phyloP scores from a whole-genome alignment of 1,140 invertebrate species.

The Sinella curviseta region DNA sequence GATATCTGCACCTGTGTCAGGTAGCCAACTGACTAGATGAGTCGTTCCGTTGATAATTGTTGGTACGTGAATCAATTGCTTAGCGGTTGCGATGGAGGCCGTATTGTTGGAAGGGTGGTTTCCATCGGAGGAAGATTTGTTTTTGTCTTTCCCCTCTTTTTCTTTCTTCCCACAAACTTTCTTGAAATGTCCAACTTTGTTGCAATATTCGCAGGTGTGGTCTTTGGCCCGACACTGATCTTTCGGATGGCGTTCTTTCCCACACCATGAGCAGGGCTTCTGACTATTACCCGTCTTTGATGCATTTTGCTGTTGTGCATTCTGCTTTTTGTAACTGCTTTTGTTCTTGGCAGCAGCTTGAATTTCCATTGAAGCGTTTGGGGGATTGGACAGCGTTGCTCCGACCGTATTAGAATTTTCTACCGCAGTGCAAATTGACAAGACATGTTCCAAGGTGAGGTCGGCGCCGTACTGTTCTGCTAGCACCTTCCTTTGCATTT shows the following conservation, averaged over 20 bases:
- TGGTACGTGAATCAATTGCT: neutral
- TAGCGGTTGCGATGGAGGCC: neutral
- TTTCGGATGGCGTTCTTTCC: neutral
- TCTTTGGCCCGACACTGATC: neutral
- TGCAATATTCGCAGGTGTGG: neutral
- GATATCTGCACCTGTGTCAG: neutral
- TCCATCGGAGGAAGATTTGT: neutral
- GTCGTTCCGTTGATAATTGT: neutral
- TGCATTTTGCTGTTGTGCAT: neutral
- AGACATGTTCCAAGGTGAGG: neutral
- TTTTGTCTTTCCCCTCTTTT: neutral
- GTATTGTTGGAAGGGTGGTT: neutral
- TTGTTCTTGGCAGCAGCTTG: neutral
- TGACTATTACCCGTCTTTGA: neutral
- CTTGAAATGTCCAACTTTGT: neutral
- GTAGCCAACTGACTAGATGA: neutral
- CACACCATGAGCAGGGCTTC: neutral
- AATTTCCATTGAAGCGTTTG: neutral
- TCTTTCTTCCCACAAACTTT: neutral
- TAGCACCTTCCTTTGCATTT: neutral
- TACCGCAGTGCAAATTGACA: neutral
- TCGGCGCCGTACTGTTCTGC: neutral
- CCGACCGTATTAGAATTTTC: conserved; percentile 4
- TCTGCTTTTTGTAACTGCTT: neutral
- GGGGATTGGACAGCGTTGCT: neutral